A percentile compares a stretch with the other conserved stretches of the same genome.
phyloP scores from a whole-genome alignment of 1,140 invertebrate genomes.

The Leucophenga varia region DNA sequence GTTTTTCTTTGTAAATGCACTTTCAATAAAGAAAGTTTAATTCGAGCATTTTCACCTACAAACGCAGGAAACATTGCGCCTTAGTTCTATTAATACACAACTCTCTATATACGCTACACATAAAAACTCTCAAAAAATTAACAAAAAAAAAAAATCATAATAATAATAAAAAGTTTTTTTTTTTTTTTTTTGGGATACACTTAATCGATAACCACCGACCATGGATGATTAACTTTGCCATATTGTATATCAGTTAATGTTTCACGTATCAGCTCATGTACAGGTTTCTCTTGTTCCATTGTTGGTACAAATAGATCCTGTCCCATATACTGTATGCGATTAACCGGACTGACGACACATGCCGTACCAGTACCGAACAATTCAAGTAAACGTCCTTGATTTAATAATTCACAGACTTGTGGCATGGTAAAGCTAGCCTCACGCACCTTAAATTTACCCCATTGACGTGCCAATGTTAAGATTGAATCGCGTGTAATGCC shows the following conservation, averaged over 20 bases:
- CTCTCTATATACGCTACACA: too few species aligned
- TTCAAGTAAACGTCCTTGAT: slow-evolving; percentile 83
- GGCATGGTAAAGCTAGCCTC: slow-evolving; percentile 87
- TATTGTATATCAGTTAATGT: slow-evolving; percentile 84
- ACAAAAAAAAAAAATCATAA: too few species aligned
- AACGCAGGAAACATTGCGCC: too few species aligned
- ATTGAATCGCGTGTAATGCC: slow-evolving; percentile 90
- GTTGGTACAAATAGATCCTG: slow-evolving; percentile 72
- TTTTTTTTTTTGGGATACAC: background rate
- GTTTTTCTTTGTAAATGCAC: slow-evolving; percentile 4
- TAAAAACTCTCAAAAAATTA: too few species aligned
- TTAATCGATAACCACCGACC: slow-evolving; percentile 61
- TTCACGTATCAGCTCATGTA: slow-evolving; percentile 71
- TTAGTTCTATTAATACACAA: slow-evolving; percentile 48
- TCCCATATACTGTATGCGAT: slow-evolving; percentile 73
- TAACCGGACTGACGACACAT: slow-evolving; percentile 87
- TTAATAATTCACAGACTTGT: slow-evolving; percentile 72
- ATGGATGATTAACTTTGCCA: slow-evolving; percentile 78
- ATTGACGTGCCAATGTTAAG: slow-evolving; percentile 76
- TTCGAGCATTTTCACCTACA: slow-evolving; percentile 38
- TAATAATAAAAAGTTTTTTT: too few species aligned
- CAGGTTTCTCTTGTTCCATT: slow-evolving; percentile 66
- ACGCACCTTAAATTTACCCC: slow-evolving; percentile 84
- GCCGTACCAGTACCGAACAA: slow-evolving; percentile 95
- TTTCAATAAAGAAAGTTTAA: slow-evolving; percentile 13